Evolutionary conservation across 2,113 vertebrate genomes (phyloP).

Genomic region (Mormyrus iriodes): DNA sequence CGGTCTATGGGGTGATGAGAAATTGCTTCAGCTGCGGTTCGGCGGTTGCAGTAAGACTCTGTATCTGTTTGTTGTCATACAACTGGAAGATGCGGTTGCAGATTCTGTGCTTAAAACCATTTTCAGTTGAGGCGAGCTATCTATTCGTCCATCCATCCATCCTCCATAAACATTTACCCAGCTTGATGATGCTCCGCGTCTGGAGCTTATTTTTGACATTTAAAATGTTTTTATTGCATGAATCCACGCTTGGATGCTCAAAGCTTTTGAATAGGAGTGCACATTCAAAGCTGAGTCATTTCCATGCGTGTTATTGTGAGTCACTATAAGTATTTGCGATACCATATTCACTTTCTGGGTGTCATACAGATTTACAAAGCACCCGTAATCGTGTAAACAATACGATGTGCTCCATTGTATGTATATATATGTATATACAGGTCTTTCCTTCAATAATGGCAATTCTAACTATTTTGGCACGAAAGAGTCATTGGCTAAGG

Average conservation of each 20-base stretch:
- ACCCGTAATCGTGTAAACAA: not conserved
- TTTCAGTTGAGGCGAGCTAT: not conserved
- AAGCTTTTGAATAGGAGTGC: not conserved
- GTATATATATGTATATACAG: not conserved
- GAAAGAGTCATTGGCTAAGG: no score
- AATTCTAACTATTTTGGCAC: not conserved
- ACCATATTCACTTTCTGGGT: not conserved
- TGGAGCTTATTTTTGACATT: not conserved
- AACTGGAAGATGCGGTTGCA: not conserved
- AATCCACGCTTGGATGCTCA: not conserved
- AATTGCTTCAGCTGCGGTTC: not conserved
- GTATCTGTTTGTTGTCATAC: not conserved
- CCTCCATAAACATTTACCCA: not conserved
- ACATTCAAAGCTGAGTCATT: not conserved
- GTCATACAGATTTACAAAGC: not conserved
- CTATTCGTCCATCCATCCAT: not conserved
- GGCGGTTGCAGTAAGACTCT: not conserved
- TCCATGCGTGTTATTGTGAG: not conserved
- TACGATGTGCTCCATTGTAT: not conserved
- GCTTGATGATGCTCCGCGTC: not conserved
- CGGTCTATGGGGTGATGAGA: not conserved
- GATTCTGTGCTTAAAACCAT: not conserved
- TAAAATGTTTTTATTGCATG: not conserved
- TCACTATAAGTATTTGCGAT: not conserved
- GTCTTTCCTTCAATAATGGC: not conserved